A percentile compares a stretch with the other conserved stretches of the same genome.
These are phyloP conservation scores for Diprion similis DNA, from an alignment of 1,140 invertebrate genomes.

Conservation along the genomic window DNA sequence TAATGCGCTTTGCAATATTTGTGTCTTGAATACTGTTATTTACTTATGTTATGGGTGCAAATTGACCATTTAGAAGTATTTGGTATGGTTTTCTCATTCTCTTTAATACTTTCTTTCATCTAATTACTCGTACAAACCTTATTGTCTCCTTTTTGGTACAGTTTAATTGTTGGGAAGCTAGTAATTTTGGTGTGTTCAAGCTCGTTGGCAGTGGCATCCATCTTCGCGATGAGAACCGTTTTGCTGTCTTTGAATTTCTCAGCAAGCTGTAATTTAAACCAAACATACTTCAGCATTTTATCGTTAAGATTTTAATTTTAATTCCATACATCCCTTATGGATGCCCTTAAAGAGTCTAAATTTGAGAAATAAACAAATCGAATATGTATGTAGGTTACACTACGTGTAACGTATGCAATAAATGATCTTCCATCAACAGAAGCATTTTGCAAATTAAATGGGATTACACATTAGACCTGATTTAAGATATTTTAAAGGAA, in stretches of 20 bases:
- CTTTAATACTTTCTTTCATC: too few relatives aligned
- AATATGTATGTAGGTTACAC: constrained; percentile 16
- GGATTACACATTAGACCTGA: too few relatives aligned
- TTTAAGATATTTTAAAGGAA: too few relatives aligned
- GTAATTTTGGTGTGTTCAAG: constrained; percentile 93
- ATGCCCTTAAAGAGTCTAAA: constrained; percentile 13
- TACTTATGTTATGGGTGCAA: too few relatives aligned
- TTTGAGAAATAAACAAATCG: constrained; percentile 17
- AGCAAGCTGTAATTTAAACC: constrained; percentile 66
- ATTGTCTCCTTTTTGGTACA: constrained; percentile 93
- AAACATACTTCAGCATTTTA: constrained; percentile 8
- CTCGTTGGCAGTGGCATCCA: constrained; percentile 98
- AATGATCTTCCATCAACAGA: neutral
- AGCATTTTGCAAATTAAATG: too few relatives aligned
- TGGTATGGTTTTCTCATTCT: too few relatives aligned
- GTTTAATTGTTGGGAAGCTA: constrained; percentile 96
- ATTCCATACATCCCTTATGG: neutral
- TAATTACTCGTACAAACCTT: constrained; percentile 66
- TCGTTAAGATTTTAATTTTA: constrained; percentile 51
- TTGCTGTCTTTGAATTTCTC: constrained; percentile 88
- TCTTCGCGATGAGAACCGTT: constrained; percentile 94
- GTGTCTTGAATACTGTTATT: too few relatives aligned
- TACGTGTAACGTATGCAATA: constrained; percentile 19
- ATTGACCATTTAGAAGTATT: too few relatives aligned
- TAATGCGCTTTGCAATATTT: constrained; percentile 9